Conservation (phyloP, 2,113 vertebrate species). For the Lepus americanus region DNA sequence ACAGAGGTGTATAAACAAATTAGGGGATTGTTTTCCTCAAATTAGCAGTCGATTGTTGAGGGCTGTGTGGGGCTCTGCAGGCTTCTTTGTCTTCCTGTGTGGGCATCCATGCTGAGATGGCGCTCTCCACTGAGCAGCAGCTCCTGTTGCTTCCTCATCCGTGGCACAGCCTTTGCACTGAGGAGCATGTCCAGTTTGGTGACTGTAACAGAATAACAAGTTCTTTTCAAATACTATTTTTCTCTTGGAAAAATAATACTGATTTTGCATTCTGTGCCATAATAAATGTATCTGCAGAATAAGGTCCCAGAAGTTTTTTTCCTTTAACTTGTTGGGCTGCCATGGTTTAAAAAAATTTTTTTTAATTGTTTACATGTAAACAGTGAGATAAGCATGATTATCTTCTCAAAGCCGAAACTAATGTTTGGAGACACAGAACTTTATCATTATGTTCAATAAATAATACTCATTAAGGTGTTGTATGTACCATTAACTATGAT, state of each 20-base stretch:
- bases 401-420: conserved; percentile 60
- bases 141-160: neutral
- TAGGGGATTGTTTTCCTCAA: conserved; percentile 12
- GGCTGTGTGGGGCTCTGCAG: neutral
- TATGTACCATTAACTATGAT: conserved; percentile 32
- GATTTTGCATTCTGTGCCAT: conserved; percentile 43
- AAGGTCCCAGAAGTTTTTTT: conserved; percentile 26
- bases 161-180: conserved; percentile 21
- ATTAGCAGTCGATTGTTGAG: neutral
- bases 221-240: no score
- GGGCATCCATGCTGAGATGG: neutral
- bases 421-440: conserved; percentile 35
- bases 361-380: conserved; percentile 36
- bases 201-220: neutral
- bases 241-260: conserved; percentile 45
- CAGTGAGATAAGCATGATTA: conserved; percentile 18
- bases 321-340: neutral
- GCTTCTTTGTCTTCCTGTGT: conserved; percentile 14
- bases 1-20: neutral
- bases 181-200: conserved; percentile 2
- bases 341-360: neutral
- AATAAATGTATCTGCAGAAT: conserved; percentile 46
- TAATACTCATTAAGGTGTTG: conserved; percentile 40
- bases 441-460: conserved; percentile 49
- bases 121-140: neutral